Percentiles rank a stretch among this genome's conserved stretches.
Conservation (phyloP, 2,113 vertebrate species). For the Xerus inauris region DNA sequence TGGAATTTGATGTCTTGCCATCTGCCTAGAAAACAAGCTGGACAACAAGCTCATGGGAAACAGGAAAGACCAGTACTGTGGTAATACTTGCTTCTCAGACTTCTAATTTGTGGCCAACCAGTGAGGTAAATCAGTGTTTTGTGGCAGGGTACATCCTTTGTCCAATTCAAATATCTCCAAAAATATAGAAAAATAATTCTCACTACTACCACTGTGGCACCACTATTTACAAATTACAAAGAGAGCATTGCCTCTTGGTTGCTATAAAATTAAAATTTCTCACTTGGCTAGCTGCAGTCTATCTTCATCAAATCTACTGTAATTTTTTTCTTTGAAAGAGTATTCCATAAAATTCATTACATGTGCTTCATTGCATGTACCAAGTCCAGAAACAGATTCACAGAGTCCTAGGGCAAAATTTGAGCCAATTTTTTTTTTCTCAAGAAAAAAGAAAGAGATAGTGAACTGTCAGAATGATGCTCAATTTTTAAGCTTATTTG, state of each 20-base stretch:
- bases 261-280: constrained; percentile 10
- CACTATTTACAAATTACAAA: background rate
- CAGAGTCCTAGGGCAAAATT: background rate
- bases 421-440: background rate
- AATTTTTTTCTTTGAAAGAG: background rate
- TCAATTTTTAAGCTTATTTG: background rate
- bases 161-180: background rate
- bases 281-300: background rate
- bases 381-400: background rate
- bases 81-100: background rate
- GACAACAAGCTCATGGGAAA: background rate
- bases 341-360: background rate
- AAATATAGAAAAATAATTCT: background rate
- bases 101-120: background rate
- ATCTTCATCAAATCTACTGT: background rate
- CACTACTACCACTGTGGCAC: background rate
- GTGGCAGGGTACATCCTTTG: background rate
- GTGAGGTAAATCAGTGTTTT: background rate
- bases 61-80: background rate
- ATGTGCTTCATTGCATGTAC: background rate
- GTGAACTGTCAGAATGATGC: background rate
- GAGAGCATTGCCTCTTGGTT: background rate
- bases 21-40: background rate
- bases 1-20: background rate
- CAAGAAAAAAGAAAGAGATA: background rate